Evolutionary conservation across 2,888 invertebrate genomes (phyloP), one percentile per base, ranked within the genome.

Genomic region (Antheraea yamamai): DNA sequence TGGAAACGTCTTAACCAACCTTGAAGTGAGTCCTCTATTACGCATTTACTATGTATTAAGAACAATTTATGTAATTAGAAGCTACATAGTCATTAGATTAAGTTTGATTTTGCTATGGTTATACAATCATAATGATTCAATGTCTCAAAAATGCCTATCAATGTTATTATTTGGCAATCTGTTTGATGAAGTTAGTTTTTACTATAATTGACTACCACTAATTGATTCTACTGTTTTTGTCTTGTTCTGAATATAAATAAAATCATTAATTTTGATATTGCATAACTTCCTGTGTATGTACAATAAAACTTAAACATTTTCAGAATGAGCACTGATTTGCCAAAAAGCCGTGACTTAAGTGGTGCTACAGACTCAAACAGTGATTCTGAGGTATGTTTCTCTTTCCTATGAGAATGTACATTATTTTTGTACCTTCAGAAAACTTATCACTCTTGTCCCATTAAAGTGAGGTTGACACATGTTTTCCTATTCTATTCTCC

Each of bases 281-380:
- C 58, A 73, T 75, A 26, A 64, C 64, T 4, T 68, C 58, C 70
- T 74, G 10, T 16, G 39, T 74, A 18, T 23, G 4, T 23, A 23
- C 55, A 39, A 16, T 71, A 26, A 71, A 18, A 26, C n/a, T 47
- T 39, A 39, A 35, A 64, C 64, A 61, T 70, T 93, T 94, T 73
- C 90, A 95, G 95, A 92, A 95, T 95, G 95, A 94, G 95, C 92
- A 95, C 93, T 84, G 94, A 95, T 91, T 88, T 93, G 89, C 93
- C 95, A 85, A 94, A 94, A 90, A 90, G 90, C 83, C 93, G 93
- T 85, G 94, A 92, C 88, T 93, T 95, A 85, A 94, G 95, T 90
- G 93, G 95, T 83, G 96, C 95, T 85, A 95, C 96, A 58, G 96
- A 96, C 83, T 95, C 95, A 76, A 96, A 96, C 83, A 95, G 95